These are phyloP conservation scores for Alauda arvensis DNA, from an alignment of 2,797 vertebrate genomes.

Conservation along the genomic window DNA sequence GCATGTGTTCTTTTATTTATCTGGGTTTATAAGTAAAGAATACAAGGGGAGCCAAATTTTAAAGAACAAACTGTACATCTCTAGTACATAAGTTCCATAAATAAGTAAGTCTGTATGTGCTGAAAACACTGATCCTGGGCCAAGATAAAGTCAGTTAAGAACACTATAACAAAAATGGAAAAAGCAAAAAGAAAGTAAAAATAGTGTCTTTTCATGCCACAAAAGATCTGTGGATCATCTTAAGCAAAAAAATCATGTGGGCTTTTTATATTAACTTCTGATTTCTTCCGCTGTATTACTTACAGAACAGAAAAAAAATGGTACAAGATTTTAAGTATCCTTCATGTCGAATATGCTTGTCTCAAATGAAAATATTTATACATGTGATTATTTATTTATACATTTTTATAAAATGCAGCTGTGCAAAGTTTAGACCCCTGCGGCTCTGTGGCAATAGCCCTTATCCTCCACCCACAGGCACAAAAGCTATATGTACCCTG, in stretches of 20 bases:
- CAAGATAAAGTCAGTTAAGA: slow-evolving; percentile 21
- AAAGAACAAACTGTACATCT: slow-evolving; percentile 48
- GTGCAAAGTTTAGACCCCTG: not conserved
- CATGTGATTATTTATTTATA: not conserved
- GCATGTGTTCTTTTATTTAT: slow-evolving; percentile 20
- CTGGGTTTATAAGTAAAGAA: slow-evolving; percentile 3
- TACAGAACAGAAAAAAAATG: not conserved
- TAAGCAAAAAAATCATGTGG: not conserved
- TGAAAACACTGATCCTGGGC: not conserved
- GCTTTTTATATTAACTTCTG: not conserved
- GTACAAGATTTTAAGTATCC: not conserved
- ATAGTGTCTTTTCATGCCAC: not conserved
- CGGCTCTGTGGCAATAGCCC: not conserved
- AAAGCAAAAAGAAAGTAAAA: not conserved
- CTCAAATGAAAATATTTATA: not conserved
- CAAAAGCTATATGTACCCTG: not conserved
- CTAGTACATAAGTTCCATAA: slow-evolving; percentile 25
- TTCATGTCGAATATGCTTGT: not conserved
- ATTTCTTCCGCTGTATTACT: not conserved
- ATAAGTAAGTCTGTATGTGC: slow-evolving; percentile 31
- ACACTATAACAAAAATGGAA: not conserved
- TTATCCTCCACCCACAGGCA: not conserved
- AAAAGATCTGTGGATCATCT: not conserved
- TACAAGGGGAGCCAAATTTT: not conserved
- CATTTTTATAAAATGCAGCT: not conserved